Conservation (phyloP, 1,140 invertebrate genomes). For the Scaptomyza montana region DNA sequence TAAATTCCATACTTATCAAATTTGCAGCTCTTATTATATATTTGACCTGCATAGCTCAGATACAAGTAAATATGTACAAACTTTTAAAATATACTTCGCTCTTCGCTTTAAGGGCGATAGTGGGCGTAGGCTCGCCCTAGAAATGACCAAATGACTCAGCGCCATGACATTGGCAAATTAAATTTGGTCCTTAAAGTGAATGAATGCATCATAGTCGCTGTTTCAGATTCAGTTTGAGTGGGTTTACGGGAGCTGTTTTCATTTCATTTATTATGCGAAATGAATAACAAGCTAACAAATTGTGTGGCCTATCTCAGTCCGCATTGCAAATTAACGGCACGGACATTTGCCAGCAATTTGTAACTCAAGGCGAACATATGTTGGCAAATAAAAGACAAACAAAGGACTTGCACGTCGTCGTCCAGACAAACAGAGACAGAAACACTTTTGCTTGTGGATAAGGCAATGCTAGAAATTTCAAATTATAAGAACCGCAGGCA, state of each 20-base stretch:
- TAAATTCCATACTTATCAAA: conserved; percentile 40
- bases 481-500: conserved; percentile 32
- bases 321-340: conserved; percentile 62
- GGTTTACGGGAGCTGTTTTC: conserved; percentile 44
- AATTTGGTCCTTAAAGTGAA: background rate
- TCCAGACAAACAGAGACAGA: conserved; percentile 23
- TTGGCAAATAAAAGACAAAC: conserved; percentile 80
- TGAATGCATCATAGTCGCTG: background rate
- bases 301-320: conserved; percentile 50
- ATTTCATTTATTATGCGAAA: conserved; percentile 76
- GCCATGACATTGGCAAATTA: conserved; percentile 45
- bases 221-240: conserved; percentile 21
- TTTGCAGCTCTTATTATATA: conserved; percentile 49
- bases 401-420: conserved; percentile 53
- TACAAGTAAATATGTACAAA: conserved; percentile 9
- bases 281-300: conserved; percentile 77
- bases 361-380: conserved; percentile 76
- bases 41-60: conserved; percentile 15
- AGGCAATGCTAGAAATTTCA: conserved; percentile 27
- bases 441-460: conserved; percentile 21
- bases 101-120: background rate
- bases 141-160: conserved; percentile 43
- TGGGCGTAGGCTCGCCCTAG: background rate
- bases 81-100: no score
- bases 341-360: conserved; percentile 65